Percentiles rank a stretch among this genome's conserved stretches.
phyloP scores from a whole-genome alignment of 2,797 vertebrate species.

The Propithecus deckenii region DNA sequence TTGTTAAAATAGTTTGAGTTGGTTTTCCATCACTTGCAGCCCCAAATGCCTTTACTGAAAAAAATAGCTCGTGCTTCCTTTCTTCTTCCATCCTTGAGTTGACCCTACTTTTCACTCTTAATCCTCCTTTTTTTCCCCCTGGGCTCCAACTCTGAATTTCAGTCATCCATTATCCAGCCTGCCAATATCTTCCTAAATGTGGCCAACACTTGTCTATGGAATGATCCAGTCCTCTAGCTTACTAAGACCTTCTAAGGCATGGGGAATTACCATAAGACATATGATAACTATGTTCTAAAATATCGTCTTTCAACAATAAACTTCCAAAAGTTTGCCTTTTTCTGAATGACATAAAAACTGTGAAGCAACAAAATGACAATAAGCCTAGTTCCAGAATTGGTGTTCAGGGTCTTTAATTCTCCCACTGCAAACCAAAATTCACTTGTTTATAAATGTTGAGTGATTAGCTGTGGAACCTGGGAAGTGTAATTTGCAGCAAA shows the following conservation, averaged over 20 bases:
- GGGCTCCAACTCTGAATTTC: not conserved
- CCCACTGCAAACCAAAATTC: constrained; percentile 64
- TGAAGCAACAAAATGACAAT: constrained; percentile 46
- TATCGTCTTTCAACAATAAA: not conserved
- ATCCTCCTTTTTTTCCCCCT: not conserved
- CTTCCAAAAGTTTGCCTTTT: constrained; percentile 19
- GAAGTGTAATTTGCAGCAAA: constrained; percentile 43
- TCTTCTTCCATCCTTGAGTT: not conserved
- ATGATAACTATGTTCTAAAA: not conserved
- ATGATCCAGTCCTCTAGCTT: not conserved
- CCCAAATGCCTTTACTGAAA: not conserved
- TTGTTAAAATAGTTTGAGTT: constrained; percentile 15
- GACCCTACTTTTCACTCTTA: not conserved
- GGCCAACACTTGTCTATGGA: not conserved
- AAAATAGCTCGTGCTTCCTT: not conserved
- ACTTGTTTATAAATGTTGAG: constrained; percentile 59
- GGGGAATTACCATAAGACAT: not conserved
- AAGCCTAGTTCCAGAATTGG: constrained; percentile 56
- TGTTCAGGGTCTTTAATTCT: not conserved
- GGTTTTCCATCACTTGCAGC: not conserved
- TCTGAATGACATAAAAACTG: constrained; percentile 25
- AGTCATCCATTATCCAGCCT: not conserved
- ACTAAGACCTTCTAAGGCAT: not conserved
- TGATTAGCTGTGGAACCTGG: constrained; percentile 63
- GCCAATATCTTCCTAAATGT: not conserved